These are phyloP conservation scores for Syrista parreyssii DNA, from an alignment of 2,888 invertebrate species.

Conservation along the genomic window DNA sequence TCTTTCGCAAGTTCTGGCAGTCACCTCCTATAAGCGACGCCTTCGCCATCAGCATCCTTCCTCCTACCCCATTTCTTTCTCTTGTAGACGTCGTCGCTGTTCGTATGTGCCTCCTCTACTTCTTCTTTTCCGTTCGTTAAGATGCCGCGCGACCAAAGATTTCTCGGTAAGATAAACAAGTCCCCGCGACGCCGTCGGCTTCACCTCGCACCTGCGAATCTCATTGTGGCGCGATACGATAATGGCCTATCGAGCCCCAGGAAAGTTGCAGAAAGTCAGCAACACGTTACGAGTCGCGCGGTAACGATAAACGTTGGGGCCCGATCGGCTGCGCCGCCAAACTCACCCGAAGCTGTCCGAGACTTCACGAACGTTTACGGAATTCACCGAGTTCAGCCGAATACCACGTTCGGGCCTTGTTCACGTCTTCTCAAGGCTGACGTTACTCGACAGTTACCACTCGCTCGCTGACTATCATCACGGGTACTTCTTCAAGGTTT, in stretches of 20 bases:
- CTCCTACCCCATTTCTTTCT: conserved; percentile 16
- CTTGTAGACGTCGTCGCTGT: background rate
- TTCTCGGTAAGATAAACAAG: conserved; percentile 50
- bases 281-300: background rate
- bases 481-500: background rate
- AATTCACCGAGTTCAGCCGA: background rate
- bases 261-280: background rate
- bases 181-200: conserved; percentile 15
- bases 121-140: conserved; percentile 48
- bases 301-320: background rate
- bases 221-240: conserved; percentile 14
- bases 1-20: background rate
- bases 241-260: conserved; percentile 1
- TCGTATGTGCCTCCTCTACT: conserved; percentile 18
- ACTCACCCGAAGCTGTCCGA: background rate
- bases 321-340: background rate
- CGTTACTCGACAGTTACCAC: conserved; percentile 39
- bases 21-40: background rate
- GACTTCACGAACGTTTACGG: background rate
- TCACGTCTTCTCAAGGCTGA: conserved; percentile 33
- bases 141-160: conserved; percentile 47
- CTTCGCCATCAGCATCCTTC: conserved; percentile 11
- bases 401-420: background rate
- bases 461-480: conserved; percentile 20
- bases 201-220: conserved; percentile 38